These are phyloP conservation scores for Redunca redunca DNA, from an alignment of 2,113 vertebrate genomes.

Conservation along the genomic window DNA sequence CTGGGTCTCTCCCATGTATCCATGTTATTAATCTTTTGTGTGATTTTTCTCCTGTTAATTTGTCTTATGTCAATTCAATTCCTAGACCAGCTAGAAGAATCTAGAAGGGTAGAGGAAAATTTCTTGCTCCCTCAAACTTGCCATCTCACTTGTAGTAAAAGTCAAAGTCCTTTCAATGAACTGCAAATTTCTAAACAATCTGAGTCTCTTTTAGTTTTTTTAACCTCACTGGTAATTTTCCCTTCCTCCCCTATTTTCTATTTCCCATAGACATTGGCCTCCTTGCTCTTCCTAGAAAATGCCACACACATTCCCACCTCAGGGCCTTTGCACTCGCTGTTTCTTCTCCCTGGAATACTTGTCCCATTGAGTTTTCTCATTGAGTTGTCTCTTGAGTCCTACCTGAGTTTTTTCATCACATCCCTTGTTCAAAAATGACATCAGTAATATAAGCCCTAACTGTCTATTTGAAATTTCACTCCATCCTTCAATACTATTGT, in stretches of 20 bases:
- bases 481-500: not conserved
- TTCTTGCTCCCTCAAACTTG: not conserved
- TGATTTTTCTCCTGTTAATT: not conserved
- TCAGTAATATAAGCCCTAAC: not conserved
- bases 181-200: not conserved
- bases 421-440: not conserved
- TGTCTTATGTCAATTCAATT: not conserved
- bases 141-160: not conserved
- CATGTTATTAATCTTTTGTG: not conserved
- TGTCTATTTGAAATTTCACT: not conserved
- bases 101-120: not conserved
- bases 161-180: not conserved
- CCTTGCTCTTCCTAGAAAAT: not conserved
- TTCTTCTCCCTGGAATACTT: not conserved
- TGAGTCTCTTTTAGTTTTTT: not conserved
- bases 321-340: not conserved
- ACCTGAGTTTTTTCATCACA: not conserved
- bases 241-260: not conserved
- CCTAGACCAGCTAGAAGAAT: not conserved
- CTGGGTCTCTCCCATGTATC: not conserved
- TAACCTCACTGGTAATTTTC: not conserved
- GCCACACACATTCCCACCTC: not conserved
- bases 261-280: not conserved
- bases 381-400: not conserved
- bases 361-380: not conserved